These are phyloP conservation scores for Melanotaenia maccullochi DNA, from an alignment of 2,797 vertebrate species.

Conservation along the genomic window DNA sequence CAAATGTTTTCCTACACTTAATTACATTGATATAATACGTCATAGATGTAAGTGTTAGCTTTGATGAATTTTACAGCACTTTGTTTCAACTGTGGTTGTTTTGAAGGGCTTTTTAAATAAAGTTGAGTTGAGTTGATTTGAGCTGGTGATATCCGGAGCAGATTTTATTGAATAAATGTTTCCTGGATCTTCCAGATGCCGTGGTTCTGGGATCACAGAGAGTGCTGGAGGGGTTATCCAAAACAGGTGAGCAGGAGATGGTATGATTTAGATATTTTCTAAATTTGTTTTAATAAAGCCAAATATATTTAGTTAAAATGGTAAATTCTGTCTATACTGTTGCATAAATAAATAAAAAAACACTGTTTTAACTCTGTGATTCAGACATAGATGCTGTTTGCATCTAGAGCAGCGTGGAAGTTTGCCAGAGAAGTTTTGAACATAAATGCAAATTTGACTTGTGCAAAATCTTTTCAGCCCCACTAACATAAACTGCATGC, in stretches of 20 bases:
- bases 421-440: neutral
- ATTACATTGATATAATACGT: neutral
- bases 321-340: neutral
- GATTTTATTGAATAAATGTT: slow-evolving; percentile 7
- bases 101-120: no score
- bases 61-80: no score
- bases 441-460: neutral
- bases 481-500: neutral
- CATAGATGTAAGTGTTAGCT: no score
- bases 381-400: neutral
- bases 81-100: no score
- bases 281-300: no score
- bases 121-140: no score
- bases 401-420: neutral
- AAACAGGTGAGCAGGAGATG: slow-evolving; percentile 85
- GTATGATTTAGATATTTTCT: neutral
- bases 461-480: neutral
- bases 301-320: no score
- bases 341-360: no score
- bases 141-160: neutral
- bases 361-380: neutral
- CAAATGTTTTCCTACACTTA: neutral
- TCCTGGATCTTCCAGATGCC: slow-evolving; percentile 82
- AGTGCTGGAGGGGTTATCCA: slow-evolving; percentile 91
- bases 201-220: slow-evolving; percentile 90